Evolutionary conservation across 2,888 invertebrate species (phyloP), one percentile per base, ranked within the genome.

Genomic region (Lissocephala sabroskyi): DNA sequence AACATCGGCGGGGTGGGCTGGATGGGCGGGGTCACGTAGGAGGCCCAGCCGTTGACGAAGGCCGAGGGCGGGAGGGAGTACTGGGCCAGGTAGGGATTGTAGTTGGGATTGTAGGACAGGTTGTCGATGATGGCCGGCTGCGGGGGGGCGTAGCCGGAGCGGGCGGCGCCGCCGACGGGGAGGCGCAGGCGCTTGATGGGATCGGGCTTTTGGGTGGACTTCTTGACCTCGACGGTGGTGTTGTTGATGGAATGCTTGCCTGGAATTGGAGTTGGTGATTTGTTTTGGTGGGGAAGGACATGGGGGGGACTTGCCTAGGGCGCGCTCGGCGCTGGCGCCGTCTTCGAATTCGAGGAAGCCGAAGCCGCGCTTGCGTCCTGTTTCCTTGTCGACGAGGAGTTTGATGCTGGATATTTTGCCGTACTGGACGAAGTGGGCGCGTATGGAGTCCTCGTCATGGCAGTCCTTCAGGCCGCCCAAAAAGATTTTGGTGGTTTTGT

Each of bases 101-200:
- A 76, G 62, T 44, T 75, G 59, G 33, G 47, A 35, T 45, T 56
- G 35, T 56, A 55, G 5, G 42, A 32, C 3, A 45, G 44, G 5
- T 40, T 54, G 5, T 74, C 68, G 32, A 64, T 58, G 44, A 56
- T 74, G 60, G 52, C 65, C 30, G 50, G 73, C 52, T 49, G 79
- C 17, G 52, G 79, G 37, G 57, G 74, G 36, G 66, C 68, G 53
- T 81, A 83, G 29, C 74, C 76, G 2, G 78, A 76, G 58, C 70
- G 79, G 41, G 76, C 45, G 30, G 70, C 59, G 4, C 75, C 63
- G 32, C 75, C 49, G 45, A 76, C 30, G 30, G 65, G 52, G 56
- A 89, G 60, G 87, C 90, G 60, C 47, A 75, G 6, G 52, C 65
- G 54, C 56, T 73, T 79, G 19, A 56, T 58, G 19, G 58, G 49